Evolutionary conservation across 2,888 invertebrate species (phyloP).

Genomic region (Vannuccia rotundouncinata): DNA sequence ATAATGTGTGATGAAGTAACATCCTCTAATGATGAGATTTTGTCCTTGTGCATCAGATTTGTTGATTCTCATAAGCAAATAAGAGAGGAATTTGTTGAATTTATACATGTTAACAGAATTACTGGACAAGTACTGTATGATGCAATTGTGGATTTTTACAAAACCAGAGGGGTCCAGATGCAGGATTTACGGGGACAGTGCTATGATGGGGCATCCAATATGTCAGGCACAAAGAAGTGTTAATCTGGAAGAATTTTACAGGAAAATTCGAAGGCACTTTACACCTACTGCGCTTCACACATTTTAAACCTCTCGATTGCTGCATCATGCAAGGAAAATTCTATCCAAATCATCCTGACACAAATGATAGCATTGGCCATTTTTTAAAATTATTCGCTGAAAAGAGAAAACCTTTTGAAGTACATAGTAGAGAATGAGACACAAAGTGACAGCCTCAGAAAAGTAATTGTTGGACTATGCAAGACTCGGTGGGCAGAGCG

Average conservation of each 20-base stretch:
- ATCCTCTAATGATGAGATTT: not conserved
- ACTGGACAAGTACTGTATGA: not conserved
- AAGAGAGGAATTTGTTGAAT: not conserved
- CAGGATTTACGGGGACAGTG: not conserved
- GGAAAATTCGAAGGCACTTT: not conserved
- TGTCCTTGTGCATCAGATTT: not conserved
- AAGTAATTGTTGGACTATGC: not conserved
- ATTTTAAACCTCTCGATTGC: conserved; percentile 3
- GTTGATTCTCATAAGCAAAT: not conserved
- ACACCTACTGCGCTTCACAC: not conserved
- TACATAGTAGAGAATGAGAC: not conserved
- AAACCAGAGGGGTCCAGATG: not conserved
- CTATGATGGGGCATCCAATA: not conserved
- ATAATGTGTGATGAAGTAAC: not conserved
- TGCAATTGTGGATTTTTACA: not conserved
- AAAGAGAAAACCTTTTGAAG: not conserved
- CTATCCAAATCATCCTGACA: not conserved
- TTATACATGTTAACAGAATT: not conserved
- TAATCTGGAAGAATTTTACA: not conserved
- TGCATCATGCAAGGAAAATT: not conserved
- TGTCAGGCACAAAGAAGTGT: not conserved
- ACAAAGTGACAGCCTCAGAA: not conserved
- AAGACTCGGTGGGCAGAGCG: not conserved
- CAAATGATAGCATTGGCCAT: not conserved
- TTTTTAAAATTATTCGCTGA: not conserved